Evolutionary conservation across 2,113 vertebrate genomes (phyloP), one percentile per base, ranked within the genome.

Genomic region (Tupaia chinensis): DNA sequence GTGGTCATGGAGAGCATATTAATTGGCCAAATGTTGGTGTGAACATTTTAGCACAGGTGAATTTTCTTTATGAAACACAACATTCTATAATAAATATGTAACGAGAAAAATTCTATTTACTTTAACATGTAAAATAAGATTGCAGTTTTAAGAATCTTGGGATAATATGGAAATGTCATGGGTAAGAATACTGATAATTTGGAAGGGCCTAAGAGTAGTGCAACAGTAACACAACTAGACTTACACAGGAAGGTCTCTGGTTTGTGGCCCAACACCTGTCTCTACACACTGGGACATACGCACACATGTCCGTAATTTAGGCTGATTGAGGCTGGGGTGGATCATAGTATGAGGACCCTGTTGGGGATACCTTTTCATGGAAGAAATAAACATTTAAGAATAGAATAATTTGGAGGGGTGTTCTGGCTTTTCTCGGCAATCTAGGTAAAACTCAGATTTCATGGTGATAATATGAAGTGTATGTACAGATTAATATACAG

Each of bases 61-160:
- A 93, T 87, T 80, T 93, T 91, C 72, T 74, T 29, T 44, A 86
- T 66, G 53, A 89, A 84, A 78, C 58, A 83, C 56, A 93, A 56
- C 60, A 44, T 53, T 87, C 65, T 89, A 58, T 13, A 79, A 87
- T 72, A 73, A 90, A 87, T 65, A 78, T 12, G 8, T 34, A 82
- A 82, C 70, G 27, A 85, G 23, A 83, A 65, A 76, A 63, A 80
- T 53, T 54, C 14, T n/a, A 80, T 15, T 87, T 70, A 73, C 13
- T 79, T 53, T 25, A 79, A 82, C 29, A 29, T 73, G 7, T 82
- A 81, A 94, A 94, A 94, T 79, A 76, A 80, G 14, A 69, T 11
- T 73, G 19, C 44, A 22, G 23, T 29, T 80, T 17, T 44, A 34
- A 90, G 44, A 87, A 22, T 14, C 60, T 86, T 63, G 61, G 29